Percentiles rank a stretch among this genome's conserved stretches.
Evolutionary conservation across 2,888 invertebrate species (phyloP).

Genomic region (Amiota communis): DNA sequence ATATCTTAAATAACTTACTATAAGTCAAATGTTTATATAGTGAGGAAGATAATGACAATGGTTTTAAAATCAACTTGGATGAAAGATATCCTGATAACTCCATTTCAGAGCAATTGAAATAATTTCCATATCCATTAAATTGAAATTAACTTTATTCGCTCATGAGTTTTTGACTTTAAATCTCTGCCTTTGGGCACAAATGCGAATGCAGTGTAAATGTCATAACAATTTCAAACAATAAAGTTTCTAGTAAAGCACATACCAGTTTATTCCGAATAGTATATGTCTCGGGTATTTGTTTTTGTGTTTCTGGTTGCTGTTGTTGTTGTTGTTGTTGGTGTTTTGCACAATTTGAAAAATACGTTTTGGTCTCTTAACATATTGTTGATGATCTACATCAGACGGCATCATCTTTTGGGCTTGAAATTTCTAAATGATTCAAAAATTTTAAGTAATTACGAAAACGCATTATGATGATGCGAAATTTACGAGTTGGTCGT

Average conservation of each 20-base stretch:
- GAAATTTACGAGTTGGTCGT: constrained; percentile 60
- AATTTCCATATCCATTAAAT: too few species aligned
- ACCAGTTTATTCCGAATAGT: too few species aligned
- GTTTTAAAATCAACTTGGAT: too few species aligned
- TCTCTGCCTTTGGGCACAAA: constrained; percentile 39
- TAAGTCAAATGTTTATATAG: too few species aligned
- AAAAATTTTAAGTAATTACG: constrained; percentile 71
- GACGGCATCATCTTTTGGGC: constrained; percentile 53
- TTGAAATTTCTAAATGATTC: constrained; percentile 69
- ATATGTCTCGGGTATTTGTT: too few species aligned
- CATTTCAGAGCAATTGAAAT: too few species aligned
- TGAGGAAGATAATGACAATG: too few species aligned
- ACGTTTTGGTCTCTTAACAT: constrained; percentile 51
- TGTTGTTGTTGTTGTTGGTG: too few species aligned
- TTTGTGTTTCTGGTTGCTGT: too few species aligned
- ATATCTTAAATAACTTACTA: too few species aligned
- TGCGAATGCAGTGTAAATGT: constrained; percentile 58
- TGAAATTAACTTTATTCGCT: too few species aligned
- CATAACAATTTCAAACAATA: constrained; percentile 61
- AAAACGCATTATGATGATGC: constrained; percentile 66
- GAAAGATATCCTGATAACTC: too few species aligned
- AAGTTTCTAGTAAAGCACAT: constrained; percentile 16
- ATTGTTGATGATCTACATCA: constrained; percentile 61
- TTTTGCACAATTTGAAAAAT: constrained; percentile 31
- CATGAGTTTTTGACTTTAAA: background rate